Base-by-base conservation (phyloP, 2,888 invertebrate species). In the Lochmaea crataegi region DNA sequence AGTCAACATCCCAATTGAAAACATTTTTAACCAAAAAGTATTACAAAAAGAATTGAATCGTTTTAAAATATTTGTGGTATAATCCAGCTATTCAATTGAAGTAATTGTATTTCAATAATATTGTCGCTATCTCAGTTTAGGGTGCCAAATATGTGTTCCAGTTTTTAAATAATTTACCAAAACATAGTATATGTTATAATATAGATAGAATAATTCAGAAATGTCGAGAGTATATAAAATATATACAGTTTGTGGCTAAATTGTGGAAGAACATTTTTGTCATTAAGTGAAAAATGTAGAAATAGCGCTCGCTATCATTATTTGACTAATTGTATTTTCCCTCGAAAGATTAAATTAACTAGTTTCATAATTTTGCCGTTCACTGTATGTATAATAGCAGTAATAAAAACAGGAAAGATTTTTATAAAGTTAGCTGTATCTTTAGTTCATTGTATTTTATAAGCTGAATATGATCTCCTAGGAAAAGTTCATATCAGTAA, bases 141-240 rank as follows among this genome's bases (percentile, higher is more conserved):
- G 69, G 75, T 73, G 75, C 75, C 75, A 75, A 75, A 75, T 75
- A 57, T 73, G 66, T 73, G 73, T 71, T 75, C 61, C 64, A 64
- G 58, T 32, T 68, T 69, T 68, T 11, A 68, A 61, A 69, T 75
- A 65, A 68, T 68, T 71, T 71, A 75, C 72, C 72, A 73, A 75
- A 73, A 69, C 61, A 51, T 71, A 71, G 64, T 58, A 63, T 71
- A n/a, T n/a, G n/a, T 53, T 65, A 71, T 72, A 66, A 65, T 63
- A 45, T 70, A 67, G 57, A 73, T 70, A 57, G 57, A 68, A 67
- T 12, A 70, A 65, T 67, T 64, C 60, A 66, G 65, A 69, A 45
- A 72, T 66, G 57, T 63, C 67, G 32, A 73, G 63, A 66, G 65
- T 73, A 68, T 73, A 38, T 14, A 61, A 61, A 70, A 65, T 70